These are phyloP conservation scores for Adelognathus sp. DNA, from an alignment of 2,888 invertebrate species.

Conservation along the genomic window DNA sequence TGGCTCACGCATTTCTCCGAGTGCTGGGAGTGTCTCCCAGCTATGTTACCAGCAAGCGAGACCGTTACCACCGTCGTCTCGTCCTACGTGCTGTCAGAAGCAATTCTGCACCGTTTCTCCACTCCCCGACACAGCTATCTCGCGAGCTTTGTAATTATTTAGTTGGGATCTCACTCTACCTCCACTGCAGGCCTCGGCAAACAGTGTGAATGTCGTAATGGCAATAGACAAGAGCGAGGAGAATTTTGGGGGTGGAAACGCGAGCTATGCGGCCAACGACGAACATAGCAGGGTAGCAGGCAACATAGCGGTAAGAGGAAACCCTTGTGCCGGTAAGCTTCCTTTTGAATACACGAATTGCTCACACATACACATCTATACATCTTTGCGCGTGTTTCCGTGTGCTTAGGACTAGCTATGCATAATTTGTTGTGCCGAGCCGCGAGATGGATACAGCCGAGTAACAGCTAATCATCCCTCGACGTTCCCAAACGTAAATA, in stretches of 20 bases:
- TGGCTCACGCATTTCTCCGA: slow-evolving; percentile 27
- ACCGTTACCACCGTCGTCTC: neutral
- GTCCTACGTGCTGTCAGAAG: slow-evolving; percentile 51
- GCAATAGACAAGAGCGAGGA: slow-evolving; percentile 55
- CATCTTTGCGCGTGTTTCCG: neutral
- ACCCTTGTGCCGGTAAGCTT: neutral
- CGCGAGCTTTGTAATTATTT: slow-evolving; percentile 61
- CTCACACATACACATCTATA: neutral
- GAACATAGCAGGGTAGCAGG: no score
- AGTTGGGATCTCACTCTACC: slow-evolving; percentile 59
- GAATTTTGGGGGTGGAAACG: no score
- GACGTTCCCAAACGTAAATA: slow-evolving; percentile 16
- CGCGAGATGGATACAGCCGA: neutral
- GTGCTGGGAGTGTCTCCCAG: neutral
- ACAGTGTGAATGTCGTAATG: slow-evolving; percentile 59
- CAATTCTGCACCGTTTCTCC: slow-evolving; percentile 57
- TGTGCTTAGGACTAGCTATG: neutral
- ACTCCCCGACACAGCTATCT: no score
- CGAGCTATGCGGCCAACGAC: no score
- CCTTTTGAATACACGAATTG: neutral
- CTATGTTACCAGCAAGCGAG: neutral
- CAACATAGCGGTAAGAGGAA: no score
- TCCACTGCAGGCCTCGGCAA: slow-evolving; percentile 59
- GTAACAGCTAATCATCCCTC: slow-evolving; percentile 41
- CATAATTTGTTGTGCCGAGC: neutral